These are phyloP conservation scores for Mythimna pallens DNA, from an alignment of 2,888 invertebrate species.

Conservation along the genomic window DNA sequence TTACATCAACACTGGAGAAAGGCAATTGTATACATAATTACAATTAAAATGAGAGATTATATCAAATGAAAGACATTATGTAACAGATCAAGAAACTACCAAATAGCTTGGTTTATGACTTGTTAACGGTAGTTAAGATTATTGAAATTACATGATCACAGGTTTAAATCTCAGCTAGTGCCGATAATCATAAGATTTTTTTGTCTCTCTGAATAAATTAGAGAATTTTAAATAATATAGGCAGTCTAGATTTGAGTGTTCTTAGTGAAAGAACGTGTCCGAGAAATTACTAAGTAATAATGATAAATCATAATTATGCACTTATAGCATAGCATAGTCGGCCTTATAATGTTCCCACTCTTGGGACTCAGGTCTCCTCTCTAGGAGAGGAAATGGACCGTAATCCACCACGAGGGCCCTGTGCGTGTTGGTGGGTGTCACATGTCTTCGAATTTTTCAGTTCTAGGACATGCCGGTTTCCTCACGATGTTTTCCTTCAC, in stretches of 20 bases:
- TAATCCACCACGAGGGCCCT: too few species aligned
- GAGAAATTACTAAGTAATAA: not conserved
- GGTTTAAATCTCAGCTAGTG: slow-evolving; percentile 9
- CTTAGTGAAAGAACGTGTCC: not conserved
- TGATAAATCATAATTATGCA: too few species aligned
- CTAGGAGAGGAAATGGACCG: too few species aligned
- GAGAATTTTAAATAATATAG: not conserved
- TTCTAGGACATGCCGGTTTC: too few species aligned
- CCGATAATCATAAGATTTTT: slow-evolving; percentile 27
- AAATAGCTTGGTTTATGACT: slow-evolving; percentile 31
- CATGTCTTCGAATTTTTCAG: too few species aligned
- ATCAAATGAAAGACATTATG: slow-evolving; percentile 32
- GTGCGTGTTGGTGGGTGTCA: too few species aligned
- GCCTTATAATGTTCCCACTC: too few species aligned
- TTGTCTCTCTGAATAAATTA: not conserved
- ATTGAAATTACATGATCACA: slow-evolving; percentile 32
- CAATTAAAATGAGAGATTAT: slow-evolving; percentile 37
- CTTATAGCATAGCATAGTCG: too few species aligned
- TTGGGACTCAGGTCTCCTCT: too few species aligned
- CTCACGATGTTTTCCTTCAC: too few species aligned
- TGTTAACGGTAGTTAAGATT: not conserved
- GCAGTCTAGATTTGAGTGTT: not conserved
- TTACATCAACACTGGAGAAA: slow-evolving; percentile 37
- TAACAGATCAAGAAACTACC: slow-evolving; percentile 26
- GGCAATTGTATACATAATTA: slow-evolving; percentile 37